phyloP scores from a whole-genome alignment of 2,888 invertebrate genomes.

The Himalopsyche tibetana region DNA sequence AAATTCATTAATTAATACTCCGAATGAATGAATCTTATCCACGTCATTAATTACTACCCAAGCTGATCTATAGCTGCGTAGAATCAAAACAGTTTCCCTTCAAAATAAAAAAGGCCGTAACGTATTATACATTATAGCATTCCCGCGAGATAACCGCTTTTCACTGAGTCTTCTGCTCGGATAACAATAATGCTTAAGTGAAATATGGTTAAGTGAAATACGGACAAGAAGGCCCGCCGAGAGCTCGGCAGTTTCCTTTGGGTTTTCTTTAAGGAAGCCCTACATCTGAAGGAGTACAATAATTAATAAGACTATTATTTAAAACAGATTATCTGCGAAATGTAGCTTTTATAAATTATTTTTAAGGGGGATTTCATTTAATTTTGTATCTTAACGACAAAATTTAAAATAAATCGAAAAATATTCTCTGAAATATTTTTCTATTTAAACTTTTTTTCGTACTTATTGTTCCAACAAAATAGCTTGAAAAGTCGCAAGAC shows the following conservation, averaged over 20 bases:
- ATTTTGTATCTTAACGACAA: too few relatives aligned
- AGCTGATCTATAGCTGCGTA: neutral
- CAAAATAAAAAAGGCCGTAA: neutral
- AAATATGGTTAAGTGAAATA: slow-evolving; percentile 36
- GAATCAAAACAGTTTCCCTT: neutral
- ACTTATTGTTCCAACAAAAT: too few relatives aligned
- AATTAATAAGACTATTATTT: neutral
- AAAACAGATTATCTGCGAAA: neutral
- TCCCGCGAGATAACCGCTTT: slow-evolving; percentile 27
- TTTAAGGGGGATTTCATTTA: too few relatives aligned
- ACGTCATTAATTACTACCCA: neutral
- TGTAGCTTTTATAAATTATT: too few relatives aligned
- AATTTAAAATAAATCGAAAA: too few relatives aligned
- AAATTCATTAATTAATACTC: too few relatives aligned
- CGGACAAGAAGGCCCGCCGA: neutral
- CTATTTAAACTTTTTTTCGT: too few relatives aligned
- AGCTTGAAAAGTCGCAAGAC: too few relatives aligned
- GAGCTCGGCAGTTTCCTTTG: neutral
- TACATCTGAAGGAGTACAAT: neutral
- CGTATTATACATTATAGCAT: neutral
- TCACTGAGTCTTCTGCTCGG: neutral
- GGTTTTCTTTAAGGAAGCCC: neutral
- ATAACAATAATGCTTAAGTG: slow-evolving; percentile 30
- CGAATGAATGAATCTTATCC: neutral
- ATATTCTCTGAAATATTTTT: too few relatives aligned